phyloP scores from a whole-genome alignment of 2,113 vertebrate genomes.

The Uropsilus gracilis region DNA sequence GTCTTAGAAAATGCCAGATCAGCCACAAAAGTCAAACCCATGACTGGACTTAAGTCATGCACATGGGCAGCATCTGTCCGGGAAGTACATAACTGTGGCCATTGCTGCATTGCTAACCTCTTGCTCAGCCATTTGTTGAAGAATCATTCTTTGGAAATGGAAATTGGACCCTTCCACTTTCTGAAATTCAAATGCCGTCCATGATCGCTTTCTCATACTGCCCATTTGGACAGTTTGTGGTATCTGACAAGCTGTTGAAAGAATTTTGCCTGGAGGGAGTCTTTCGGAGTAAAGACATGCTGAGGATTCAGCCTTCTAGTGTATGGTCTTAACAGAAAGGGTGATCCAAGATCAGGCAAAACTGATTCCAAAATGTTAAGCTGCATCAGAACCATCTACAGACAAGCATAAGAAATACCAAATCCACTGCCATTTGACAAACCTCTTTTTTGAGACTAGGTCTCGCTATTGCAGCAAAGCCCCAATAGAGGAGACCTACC shows the following conservation, averaged over 20 bases:
- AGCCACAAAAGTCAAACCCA: conserved; percentile 59
- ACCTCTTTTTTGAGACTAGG: too few relatives aligned
- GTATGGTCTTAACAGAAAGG: neutral
- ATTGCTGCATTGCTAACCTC: conserved; percentile 51
- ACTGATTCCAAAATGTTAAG: neutral
- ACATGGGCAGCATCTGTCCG: conserved; percentile 44
- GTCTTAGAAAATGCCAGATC: conserved; percentile 66
- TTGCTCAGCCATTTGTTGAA: conserved; percentile 47
- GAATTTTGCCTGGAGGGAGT: conserved; percentile 42
- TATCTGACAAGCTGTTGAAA: conserved; percentile 41
- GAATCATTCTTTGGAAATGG: conserved; percentile 53
- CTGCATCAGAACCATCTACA: neutral
- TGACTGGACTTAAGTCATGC: conserved; percentile 63
- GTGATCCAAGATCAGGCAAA: neutral
- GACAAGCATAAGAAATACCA: neutral
- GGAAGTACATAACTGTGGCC: conserved; percentile 67
- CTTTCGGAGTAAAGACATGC: neutral
- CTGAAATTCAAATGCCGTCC: conserved; percentile 44
- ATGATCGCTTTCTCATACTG: neutral
- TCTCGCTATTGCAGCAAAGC: too few relatives aligned
- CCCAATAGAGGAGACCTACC: too few relatives aligned
- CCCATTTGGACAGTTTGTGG: conserved; percentile 25
- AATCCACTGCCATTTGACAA: too few relatives aligned
- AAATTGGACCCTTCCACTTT: neutral
- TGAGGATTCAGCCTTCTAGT: neutral